Conservation (phyloP, 37 sponge, comb jelly and placozoan species). For the Haliclona indistincta region DNA sequence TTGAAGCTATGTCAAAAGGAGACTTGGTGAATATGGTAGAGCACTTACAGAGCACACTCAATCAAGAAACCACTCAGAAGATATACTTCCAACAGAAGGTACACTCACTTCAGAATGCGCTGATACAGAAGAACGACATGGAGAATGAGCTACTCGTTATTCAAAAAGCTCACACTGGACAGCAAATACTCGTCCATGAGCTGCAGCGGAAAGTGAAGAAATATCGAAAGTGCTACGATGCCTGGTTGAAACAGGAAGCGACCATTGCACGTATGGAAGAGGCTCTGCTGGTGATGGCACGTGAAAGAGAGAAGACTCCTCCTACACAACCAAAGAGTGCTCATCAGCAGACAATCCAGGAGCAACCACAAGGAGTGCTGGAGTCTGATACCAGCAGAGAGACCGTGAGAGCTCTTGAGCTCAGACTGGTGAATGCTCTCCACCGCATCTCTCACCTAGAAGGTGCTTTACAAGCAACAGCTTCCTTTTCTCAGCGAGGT, state of each 20-base stretch:
- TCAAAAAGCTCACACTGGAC: conserved; percentile 51
- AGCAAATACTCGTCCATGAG: conserved; percentile 50
- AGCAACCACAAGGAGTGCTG: too few relatives aligned
- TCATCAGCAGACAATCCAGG: too few relatives aligned
- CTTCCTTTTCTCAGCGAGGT: too few relatives aligned
- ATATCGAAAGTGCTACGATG: conserved; percentile 47
- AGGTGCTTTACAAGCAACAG: too few relatives aligned
- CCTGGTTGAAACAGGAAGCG: conserved; percentile 36
- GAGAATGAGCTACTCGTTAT: conserved; percentile 33
- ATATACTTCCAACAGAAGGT: conserved; percentile 28
- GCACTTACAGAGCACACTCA: conserved; percentile 4
- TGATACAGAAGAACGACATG: conserved; percentile 21
- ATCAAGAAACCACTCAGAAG: not conserved
- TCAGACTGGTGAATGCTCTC: too few relatives aligned
- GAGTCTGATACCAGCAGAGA: too few relatives aligned
- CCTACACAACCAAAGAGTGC: too few relatives aligned
- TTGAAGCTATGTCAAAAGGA: conserved; percentile 17
- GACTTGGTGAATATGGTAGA: conserved; percentile 43
- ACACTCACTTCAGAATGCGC: conserved; percentile 19
- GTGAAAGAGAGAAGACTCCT: too few relatives aligned
- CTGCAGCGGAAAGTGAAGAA: conserved; percentile 50
- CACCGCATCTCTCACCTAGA: too few relatives aligned
- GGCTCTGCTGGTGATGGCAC: too few relatives aligned
- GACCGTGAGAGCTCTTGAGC: too few relatives aligned
- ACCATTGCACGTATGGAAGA: conserved; percentile 47